Evolutionary conservation across 2,797 vertebrate species (phyloP), one percentile per base, ranked within the genome.

Genomic region (Poliocrania exsul): DNA sequence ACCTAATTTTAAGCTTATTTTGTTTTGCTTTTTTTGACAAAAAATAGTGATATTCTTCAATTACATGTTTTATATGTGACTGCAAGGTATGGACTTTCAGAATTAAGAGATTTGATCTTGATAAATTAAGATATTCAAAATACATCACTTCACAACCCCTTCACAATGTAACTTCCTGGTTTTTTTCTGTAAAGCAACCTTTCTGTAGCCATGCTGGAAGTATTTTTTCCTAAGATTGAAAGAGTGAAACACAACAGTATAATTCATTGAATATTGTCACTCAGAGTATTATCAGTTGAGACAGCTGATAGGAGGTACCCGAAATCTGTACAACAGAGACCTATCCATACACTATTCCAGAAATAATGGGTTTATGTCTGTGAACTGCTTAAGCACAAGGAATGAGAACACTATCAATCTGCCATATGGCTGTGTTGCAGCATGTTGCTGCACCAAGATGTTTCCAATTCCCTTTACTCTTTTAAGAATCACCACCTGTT

Each of bases 401-500:
- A 86, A 66, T 37, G 26, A 61, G 64, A 92, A 58, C 18, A 19
- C 46, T 54, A 89, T 92, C 81, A 35, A 92, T 92, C 46, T 86
- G 60, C 54, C 78, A 78, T 78, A 93, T 74, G 72, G 71, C 51
- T 81, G 28, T 60, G 13, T 38, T 91, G 60, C 60, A 93, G 50
- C 71, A 64, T 64, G 60, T 46, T 82, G 10, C 14, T 80, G 64
- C 38, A 61, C n/a, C 69, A 87, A 80, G 61, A 71, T 73, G 28
- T 74, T 89, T 93, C 70, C 38, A 65, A 13, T 82, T 80, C 38
- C 58, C 62, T 81, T 74, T 61, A 50, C 73, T 90, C 53, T 92
- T 90, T 87, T 53, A 90, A 81, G 88, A 88, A 87, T 86, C 82
- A 73, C 40, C 46, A 78, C 49, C 66, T 81, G 50, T 88, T 94